Conservation (phyloP, 2,113 vertebrate species). For the Lates calcarifer region DNA sequence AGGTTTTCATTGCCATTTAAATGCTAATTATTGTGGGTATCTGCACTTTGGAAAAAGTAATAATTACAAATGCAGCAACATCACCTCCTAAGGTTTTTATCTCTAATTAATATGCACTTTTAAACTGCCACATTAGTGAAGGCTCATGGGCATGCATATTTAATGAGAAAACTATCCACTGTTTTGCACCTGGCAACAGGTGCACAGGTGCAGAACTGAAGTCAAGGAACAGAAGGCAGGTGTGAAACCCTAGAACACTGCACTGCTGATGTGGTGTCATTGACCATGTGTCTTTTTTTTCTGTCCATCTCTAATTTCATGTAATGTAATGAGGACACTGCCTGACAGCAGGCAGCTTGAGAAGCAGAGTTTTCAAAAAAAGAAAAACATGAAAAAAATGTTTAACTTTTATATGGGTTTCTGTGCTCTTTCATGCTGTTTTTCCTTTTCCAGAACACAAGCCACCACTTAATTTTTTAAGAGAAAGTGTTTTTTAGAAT, state of each 20-base stretch:
- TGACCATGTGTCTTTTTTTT: slow-evolving; percentile 33
- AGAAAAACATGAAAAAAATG: not conserved
- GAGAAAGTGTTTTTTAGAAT: slow-evolving; percentile 18
- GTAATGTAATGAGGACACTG: slow-evolving; percentile 55
- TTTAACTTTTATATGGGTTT: not conserved
- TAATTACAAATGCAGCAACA: slow-evolving; percentile 38
- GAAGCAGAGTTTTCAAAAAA: slow-evolving; percentile 11
- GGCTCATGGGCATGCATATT: slow-evolving; percentile 73
- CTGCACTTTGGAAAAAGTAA: slow-evolving; percentile 20
- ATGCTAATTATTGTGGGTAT: slow-evolving; percentile 41
- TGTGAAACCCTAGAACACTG: slow-evolving; percentile 74
- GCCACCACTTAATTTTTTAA: not conserved
- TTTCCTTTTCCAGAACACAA: not conserved
- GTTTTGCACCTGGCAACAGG: slow-evolving; percentile 79
- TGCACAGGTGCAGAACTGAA: slow-evolving; percentile 64
- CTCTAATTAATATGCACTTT: slow-evolving; percentile 49
- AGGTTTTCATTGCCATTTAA: slow-evolving; percentile 47
- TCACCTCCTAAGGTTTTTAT: slow-evolving; percentile 24
- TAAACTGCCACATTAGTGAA: slow-evolving; percentile 49
- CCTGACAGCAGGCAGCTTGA: slow-evolving; percentile 28
- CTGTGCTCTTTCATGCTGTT: not conserved
- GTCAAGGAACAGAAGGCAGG: slow-evolving; percentile 68
- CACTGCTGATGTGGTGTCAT: slow-evolving; percentile 54
- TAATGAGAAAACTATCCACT: slow-evolving; percentile 75
- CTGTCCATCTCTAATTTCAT: slow-evolving; percentile 64